Conservation (phyloP, 2,113 vertebrate genomes). For the Piprites chloris region DNA sequence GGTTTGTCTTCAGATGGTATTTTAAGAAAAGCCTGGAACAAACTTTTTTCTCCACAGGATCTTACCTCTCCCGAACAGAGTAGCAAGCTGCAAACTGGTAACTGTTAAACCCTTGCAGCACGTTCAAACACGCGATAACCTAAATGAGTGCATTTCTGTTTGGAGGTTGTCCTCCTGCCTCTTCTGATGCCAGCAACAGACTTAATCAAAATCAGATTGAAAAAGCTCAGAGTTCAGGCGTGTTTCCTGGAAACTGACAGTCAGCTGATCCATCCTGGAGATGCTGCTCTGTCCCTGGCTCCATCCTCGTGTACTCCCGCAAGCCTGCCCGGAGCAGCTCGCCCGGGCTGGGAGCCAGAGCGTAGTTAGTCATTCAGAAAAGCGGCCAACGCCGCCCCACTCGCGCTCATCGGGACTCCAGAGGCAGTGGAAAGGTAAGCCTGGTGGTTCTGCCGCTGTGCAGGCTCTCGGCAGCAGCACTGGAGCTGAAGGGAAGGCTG, state of each 20-base stretch:
- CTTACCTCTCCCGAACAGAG: slow-evolving; percentile 21
- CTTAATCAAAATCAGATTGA: slow-evolving; percentile 22
- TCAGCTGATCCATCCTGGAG: slow-evolving; percentile 19
- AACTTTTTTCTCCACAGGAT: slow-evolving; percentile 27
- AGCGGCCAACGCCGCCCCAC: background rate
- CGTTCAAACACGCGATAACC: background rate
- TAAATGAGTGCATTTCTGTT: background rate
- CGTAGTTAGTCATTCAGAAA: slow-evolving; percentile 9
- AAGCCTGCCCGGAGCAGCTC: background rate
- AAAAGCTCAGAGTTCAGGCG: background rate
- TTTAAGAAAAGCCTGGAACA: slow-evolving; percentile 57
- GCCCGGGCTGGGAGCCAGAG: background rate
- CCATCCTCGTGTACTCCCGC: background rate
- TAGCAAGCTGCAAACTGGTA: background rate
- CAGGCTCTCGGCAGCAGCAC: slow-evolving; percentile 16
- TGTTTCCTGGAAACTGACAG: slow-evolving; percentile 51
- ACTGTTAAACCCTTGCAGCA: background rate
- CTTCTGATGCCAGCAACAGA: slow-evolving; percentile 2
- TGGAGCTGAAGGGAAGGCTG: background rate
- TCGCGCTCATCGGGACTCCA: background rate
- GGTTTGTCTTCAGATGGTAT: slow-evolving; percentile 54
- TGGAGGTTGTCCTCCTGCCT: background rate
- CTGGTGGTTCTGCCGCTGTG: background rate
- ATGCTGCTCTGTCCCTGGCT: slow-evolving; percentile 20
- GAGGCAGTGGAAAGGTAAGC: background rate